Conservation (phyloP, 2,113 vertebrate species). For the Okapia johnstoni region DNA sequence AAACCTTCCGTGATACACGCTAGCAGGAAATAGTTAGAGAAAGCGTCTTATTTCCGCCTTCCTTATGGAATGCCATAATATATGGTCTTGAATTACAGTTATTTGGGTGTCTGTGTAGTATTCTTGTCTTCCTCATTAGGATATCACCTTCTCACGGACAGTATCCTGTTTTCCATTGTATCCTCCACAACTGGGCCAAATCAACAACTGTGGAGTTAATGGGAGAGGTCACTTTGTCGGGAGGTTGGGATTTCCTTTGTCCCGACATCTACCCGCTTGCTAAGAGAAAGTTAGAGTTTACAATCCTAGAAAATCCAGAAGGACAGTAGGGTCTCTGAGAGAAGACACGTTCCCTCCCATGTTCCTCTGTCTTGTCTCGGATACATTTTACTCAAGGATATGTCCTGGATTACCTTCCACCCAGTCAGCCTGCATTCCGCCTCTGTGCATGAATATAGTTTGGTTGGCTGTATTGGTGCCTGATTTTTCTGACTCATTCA, state of each 20-base stretch:
- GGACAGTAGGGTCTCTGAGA: background rate
- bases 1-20: background rate
- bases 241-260: background rate
- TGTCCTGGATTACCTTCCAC: background rate
- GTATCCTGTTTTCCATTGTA: conserved; percentile 18
- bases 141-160: background rate
- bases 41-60: background rate
- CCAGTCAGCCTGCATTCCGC: background rate
- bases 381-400: background rate
- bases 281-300: conserved; percentile 26
- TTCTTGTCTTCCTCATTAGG: background rate
- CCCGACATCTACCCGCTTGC: background rate
- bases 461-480: background rate
- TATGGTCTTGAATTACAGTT: conserved; percentile 20
- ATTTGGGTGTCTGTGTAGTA: background rate
- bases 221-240: background rate
- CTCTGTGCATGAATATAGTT: background rate
- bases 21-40: conserved; percentile 19
- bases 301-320: background rate
- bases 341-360: background rate
- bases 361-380: background rate
- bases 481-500: conserved; percentile 41
- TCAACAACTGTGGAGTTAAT: conserved; percentile 27
- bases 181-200: background rate
- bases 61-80: background rate